Base-by-base conservation (phyloP, 2,797 vertebrate species). In the Sebastes vulpes region DNA sequence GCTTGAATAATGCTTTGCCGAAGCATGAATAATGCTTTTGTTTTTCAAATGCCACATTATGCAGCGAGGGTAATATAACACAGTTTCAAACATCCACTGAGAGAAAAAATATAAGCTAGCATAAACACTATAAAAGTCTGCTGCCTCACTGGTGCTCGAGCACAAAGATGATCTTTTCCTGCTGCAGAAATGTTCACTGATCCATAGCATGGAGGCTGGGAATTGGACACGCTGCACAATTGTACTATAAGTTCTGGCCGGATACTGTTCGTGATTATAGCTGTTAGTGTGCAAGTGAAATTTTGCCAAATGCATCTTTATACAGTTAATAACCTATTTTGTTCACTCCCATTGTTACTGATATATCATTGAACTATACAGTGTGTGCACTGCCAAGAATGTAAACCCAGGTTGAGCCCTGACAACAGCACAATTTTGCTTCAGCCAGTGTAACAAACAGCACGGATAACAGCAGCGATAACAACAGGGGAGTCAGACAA, bases 1-100 rank as follows among this genome's bases (percentile, higher is more conserved):
- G 84, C 65, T 64, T 25, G 61, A 83, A 29, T 59, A 75, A 81
- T 32, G 42, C 29, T 85, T 60, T 61, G 25, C 72, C 75, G 72
- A 59, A 65, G 75, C 77, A 9, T 72, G 56, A 69, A 65, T 80
- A 84, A 88, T 72, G 79, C 21, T 71, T 83, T 78, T 81, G 73
- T 85, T 85, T 85, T 76, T 66, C 42, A 66, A 73, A 78, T 80
- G 79, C 54, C 81, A 77, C 73, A 56, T 68, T 23, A 25, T 28
- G 53, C 46, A 65, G 26, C 1, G 21, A 79, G 52, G 28, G 11
- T 38, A 68, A 74, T 42, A 54, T 16, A 56, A 63, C 75, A 35
- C 32, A 10, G 42, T 72, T 83, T 48, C 35, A 79, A 78, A 59
- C 46, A 66, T 9, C 35, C 18, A 26, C 23, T 54, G 32, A 54